phyloP scores from a whole-genome alignment of 2,888 invertebrate species.

The Netelia fuscicornis region DNA sequence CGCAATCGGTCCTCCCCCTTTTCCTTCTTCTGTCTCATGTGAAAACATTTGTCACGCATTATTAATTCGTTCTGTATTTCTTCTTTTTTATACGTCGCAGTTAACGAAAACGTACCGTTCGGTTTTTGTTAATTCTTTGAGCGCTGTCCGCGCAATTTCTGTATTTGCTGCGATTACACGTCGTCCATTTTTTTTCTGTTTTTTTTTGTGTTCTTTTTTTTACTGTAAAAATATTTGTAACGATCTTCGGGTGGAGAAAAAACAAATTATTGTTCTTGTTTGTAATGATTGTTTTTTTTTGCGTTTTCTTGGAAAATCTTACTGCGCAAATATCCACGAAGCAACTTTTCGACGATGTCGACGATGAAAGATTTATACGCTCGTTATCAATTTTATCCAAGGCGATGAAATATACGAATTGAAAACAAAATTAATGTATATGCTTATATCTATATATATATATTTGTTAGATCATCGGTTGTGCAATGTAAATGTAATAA shows the following conservation, averaged over 20 bases:
- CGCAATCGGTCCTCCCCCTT: constrained; percentile 32
- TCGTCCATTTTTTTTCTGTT: background rate
- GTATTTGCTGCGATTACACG: background rate
- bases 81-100: constrained; percentile 16
- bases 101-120: constrained; percentile 6
- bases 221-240: background rate
- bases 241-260: background rate
- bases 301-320: background rate
- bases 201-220: background rate
- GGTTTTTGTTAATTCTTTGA: background rate
- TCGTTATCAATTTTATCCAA: background rate
- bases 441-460: background rate
- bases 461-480: background rate
- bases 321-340: constrained; percentile 10
- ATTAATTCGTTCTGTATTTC: constrained; percentile 5
- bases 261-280: background rate
- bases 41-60: constrained; percentile 14
- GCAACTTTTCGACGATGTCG: background rate
- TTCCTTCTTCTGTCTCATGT: background rate
- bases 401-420: background rate
- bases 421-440: background rate
- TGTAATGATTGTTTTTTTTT: background rate
- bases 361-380: background rate
- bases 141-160: background rate
- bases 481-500: background rate